Base-by-base conservation (phyloP, 2,797 vertebrate genomes). In the Onychomys arenicola region DNA sequence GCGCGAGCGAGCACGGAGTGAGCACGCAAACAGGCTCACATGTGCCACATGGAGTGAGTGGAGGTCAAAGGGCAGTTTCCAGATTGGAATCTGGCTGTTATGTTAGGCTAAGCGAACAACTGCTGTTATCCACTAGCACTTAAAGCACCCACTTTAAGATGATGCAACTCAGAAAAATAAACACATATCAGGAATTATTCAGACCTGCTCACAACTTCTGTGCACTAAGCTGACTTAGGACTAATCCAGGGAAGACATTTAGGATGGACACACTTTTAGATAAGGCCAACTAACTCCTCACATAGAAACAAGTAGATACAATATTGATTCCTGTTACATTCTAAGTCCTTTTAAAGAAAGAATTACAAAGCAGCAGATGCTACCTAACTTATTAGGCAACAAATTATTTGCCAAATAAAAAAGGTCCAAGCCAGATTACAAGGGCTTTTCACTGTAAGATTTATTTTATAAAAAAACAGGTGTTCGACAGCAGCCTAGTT, bases 161-260 rank as follows among this genome's bases (percentile, higher is more conserved):
- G 78, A 95, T 73, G 21, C 71, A 95, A 76, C 12, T 63, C 12
- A 87, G 71, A 88, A 97, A 94, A 96, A 95, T 85, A 78, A 95
- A 5, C 17, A 11, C 29, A 85, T 43, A 19, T 61, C 2, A n/a
- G 32, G 34, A 46, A 89, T 3, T 89, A 89, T 3, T 89, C 71
- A 87, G 63, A 89, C 2, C 17, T 43, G 55, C 23, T 46, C 19
- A 63, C 63, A 57, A 63, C 34, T 89, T 96, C 21, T 49, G 80
- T 17, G 5, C 71, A 65, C 40, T 82, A 82, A 95, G 12, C 0
- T 89, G 11, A 96, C 3, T 92, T 46, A 96, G 57, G 29, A 90
- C 95, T 52, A 92, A 77, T 57, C 16, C 43, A 95, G 32, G 49
- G 32, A 88, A 89, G 81, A 94, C 9, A 92, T 37, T 40, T 95